Conservation (phyloP, 2,888 invertebrate species). For the Yponomeuta malinellus region DNA sequence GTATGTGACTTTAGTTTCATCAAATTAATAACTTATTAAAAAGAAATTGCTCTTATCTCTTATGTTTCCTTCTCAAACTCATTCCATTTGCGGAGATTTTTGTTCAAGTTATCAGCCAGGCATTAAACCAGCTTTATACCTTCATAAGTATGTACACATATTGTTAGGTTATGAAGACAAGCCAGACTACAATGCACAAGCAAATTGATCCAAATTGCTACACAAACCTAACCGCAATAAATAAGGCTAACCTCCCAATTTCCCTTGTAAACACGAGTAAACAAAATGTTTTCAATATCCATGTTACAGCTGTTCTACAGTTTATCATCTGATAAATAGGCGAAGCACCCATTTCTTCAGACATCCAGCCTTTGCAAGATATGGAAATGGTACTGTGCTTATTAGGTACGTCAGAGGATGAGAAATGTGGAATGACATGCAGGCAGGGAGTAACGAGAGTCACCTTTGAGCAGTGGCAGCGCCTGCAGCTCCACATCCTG, state of each 20-base stretch:
- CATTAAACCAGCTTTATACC: too few relatives aligned
- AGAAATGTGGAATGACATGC: neutral
- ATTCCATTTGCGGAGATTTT: too few relatives aligned
- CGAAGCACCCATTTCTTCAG: neutral
- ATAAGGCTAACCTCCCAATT: neutral
- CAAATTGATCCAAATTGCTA: neutral
- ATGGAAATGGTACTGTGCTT: neutral
- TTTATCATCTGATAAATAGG: neutral
- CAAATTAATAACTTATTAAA: too few relatives aligned
- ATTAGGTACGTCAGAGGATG: neutral
- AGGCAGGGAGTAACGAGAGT: neutral
- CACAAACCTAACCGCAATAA: neutral
- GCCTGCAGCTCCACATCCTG: constrained; percentile 98
- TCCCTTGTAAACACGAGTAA: neutral
- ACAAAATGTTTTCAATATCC: neutral
- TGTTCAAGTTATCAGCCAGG: too few relatives aligned
- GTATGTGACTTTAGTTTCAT: too few relatives aligned
- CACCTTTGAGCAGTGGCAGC: constrained; percentile 97
- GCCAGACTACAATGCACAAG: neutral
- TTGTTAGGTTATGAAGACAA: neutral
- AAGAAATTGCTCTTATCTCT: too few relatives aligned
- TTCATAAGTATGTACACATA: too few relatives aligned
- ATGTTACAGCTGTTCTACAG: neutral
- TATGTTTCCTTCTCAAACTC: too few relatives aligned
- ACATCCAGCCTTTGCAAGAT: neutral